Percentiles rank a stretch among this genome's conserved stretches.
phyloP scores from a whole-genome alignment of 2,888 invertebrate genomes.

The Hipparchia semele region DNA sequence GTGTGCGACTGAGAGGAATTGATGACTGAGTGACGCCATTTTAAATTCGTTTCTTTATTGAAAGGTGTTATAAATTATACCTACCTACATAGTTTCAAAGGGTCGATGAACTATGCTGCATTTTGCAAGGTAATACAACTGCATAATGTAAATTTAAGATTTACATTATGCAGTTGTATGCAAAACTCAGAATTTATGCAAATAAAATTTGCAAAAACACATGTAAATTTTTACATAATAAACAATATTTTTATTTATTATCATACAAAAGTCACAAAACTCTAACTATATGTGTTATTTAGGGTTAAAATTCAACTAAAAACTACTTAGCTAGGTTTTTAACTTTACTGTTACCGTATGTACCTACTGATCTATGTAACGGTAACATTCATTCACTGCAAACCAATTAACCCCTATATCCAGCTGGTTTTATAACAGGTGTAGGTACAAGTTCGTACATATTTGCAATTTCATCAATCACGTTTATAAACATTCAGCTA shows the following conservation, averaged over 20 bases:
- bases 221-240: neutral
- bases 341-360: neutral
- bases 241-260: no score
- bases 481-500: slow-evolving; percentile 13
- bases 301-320: neutral
- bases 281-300: neutral
- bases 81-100: neutral
- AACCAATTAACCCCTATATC: slow-evolving; percentile 18
- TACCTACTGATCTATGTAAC: slow-evolving; percentile 6
- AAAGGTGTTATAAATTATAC: neutral
- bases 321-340: no score
- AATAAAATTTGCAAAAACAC: no score
- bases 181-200: no score
- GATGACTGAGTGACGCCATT: no score
- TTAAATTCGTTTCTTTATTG: no score
- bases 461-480: slow-evolving; percentile 13
- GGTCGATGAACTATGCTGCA: neutral
- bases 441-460: neutral
- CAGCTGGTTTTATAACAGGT: slow-evolving; percentile 18
- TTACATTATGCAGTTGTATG: no score
- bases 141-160: no score
- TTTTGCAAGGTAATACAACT: neutral
- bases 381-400: slow-evolving; percentile 6
- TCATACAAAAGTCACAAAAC: neutral
- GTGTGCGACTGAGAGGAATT: no score